Base-by-base conservation (phyloP, 2,888 invertebrate species). In the Papilio demoleus region DNA sequence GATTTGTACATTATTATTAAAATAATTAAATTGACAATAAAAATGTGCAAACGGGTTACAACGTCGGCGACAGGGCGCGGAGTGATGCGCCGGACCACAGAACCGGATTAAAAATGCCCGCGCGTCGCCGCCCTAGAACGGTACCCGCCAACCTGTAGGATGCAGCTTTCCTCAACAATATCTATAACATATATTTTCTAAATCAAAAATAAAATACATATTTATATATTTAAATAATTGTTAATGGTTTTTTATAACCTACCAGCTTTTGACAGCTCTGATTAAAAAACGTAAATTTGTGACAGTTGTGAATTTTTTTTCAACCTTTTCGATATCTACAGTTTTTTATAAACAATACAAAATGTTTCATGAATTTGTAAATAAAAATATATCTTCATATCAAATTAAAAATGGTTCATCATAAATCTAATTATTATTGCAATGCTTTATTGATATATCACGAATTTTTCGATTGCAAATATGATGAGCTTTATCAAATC, bases 41-140 rank as follows among this genome's bases (percentile, higher is more conserved):
- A n/a, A n/a, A n/a, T n/a, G n/a, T n/a, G 80, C 77, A 81, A 78
- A 81, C 79, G 84, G 82, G 80, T 19, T 45, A 45, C 42, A 9
- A 45, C 80, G 73, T 70, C 79, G 85, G 78, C 77, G 75, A 88
- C 84, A 80, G 73, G 83, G 81, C 80, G 75, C 79, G 83, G 81
- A 92, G 83, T 92, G 92, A 84, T 83, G 88, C 84, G 86, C 84
- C 74, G 71, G 81, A 85, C 84, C 81, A 74, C 72, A 71, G 76
- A 82, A 85, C 86, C 88, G 85, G 88, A 87, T 82, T 88, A 88
- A 89, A 89, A 90, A 73, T 74, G 63, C 34, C 60, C 59, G 68
- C 65, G 42, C 42, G n/a, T 40, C 38, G 77, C 76, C 76, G 81
- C 76, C 76, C 79, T 71, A 74, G 72, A 72, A 62, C 76, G 73